These are phyloP conservation scores for Chionoecetes opilio DNA, from an alignment of 1,140 invertebrate genomes.

Conservation along the genomic window DNA sequence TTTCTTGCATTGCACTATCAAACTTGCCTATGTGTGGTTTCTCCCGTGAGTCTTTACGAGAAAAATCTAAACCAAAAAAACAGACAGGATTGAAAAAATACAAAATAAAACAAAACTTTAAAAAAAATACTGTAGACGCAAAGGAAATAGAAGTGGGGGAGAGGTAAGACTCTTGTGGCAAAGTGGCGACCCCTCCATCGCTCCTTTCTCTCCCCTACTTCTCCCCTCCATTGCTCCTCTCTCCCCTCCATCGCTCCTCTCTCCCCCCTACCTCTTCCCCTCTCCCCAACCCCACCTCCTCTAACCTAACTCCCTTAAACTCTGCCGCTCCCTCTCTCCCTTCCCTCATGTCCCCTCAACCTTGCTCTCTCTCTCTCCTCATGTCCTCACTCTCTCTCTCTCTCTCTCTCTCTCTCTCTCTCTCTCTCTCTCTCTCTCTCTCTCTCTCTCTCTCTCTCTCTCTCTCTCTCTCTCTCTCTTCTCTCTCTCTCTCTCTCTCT, in stretches of 20 bases:
- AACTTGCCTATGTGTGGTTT: too few species aligned
- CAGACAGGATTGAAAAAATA: background rate
- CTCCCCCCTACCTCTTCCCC: background rate
- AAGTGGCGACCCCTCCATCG: background rate
- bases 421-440: conserved; percentile 11
- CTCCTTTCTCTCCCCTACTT: background rate
- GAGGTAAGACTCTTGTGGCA: conserved; percentile 10
- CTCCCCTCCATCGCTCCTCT: background rate
- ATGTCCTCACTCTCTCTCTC: background rate
- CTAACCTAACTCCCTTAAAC: background rate
- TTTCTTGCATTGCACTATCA: too few species aligned
- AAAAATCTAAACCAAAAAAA: too few species aligned
- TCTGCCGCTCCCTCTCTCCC: background rate
- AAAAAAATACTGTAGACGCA: background rate
- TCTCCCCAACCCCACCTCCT: too few species aligned
- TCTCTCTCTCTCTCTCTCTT: background rate
- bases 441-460: background rate
- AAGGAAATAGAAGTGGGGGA: conserved; percentile 4
- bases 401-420: background rate
- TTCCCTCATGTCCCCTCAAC: background rate
- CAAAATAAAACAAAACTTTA: background rate
- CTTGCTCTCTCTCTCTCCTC: background rate
- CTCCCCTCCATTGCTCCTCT: background rate
- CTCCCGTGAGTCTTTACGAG: too few species aligned
- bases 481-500: background rate